Percentiles rank a stretch among this genome's conserved stretches.
These are phyloP conservation scores for Hypomecis atomaria DNA, from an alignment of 2,888 invertebrate species.

Conservation along the genomic window DNA sequence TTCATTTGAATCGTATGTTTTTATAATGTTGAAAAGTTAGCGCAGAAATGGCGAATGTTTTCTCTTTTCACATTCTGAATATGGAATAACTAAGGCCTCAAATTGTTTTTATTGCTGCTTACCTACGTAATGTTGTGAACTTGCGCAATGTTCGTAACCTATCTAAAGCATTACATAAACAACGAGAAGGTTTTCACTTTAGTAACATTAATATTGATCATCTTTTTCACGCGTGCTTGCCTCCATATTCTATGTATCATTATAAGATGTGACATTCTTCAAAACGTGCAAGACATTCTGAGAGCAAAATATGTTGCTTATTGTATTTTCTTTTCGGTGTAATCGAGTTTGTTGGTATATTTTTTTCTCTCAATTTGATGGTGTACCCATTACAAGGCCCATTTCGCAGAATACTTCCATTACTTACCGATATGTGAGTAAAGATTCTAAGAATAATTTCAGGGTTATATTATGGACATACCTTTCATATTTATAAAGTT, in stretches of 20 bases:
- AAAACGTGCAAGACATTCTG: constrained; percentile 2
- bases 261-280: constrained; percentile 5
- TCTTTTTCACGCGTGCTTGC: constrained; percentile 5
- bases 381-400: no score
- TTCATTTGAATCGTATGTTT: constrained; percentile 4
- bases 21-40: constrained; percentile 7
- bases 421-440: no score
- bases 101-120: constrained; percentile 20
- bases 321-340: not conserved
- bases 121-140: constrained; percentile 18
- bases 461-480: no score
- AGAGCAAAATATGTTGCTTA: not conserved
- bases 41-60: constrained; percentile 9
- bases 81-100: constrained; percentile 20
- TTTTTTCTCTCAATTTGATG: no score
- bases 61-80: constrained; percentile 17
- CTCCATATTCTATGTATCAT: not conserved
- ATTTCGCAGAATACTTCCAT: no score
- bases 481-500: no score
- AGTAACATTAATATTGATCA: constrained; percentile 19
- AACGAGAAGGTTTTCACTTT: constrained; percentile 23
- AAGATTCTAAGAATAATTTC: no score
- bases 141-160: constrained; percentile 13
- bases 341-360: not conserved
- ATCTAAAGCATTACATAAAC: constrained; percentile 16